These are phyloP conservation scores for Charadrius vociferus DNA, from an alignment of 2,113 vertebrate genomes.

Conservation along the genomic window DNA sequence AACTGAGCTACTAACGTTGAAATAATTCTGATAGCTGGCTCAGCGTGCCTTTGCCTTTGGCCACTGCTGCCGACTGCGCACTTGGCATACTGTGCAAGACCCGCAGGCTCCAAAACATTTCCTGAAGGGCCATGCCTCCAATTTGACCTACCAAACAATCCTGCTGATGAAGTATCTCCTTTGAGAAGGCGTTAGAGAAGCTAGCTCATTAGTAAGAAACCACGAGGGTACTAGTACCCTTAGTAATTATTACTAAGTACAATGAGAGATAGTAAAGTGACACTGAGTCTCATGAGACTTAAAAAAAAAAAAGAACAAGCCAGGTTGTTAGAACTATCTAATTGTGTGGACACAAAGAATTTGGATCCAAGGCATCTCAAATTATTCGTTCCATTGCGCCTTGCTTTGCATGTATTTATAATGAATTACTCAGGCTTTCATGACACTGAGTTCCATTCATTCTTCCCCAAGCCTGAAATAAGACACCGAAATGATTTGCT, in stretches of 20 bases:
- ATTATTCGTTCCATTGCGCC: not conserved
- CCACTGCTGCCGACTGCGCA: fast-evolving
- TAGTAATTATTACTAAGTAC: not conserved
- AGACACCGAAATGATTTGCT: not conserved
- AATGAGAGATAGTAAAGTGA: not conserved
- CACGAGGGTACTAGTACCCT: not conserved
- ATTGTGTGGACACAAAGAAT: not conserved
- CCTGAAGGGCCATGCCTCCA: not conserved
- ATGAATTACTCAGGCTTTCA: not conserved
- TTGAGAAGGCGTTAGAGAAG: not conserved
- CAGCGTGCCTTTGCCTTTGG: not conserved
- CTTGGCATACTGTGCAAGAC: not conserved
- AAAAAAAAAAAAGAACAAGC: not conserved
- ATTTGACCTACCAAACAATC: not conserved
- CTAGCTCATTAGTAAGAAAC: not conserved
- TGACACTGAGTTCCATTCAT: not conserved
- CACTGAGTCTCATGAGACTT: not conserved
- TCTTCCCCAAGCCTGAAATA: not conserved
- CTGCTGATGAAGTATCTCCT: not conserved
- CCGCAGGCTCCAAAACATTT: not conserved
- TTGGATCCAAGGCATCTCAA: not conserved
- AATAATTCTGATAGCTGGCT: not conserved
- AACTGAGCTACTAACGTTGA: not conserved
- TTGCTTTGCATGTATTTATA: not conserved
- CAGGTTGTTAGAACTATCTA: not conserved